These are phyloP conservation scores for Neoarius graeffei DNA, from an alignment of 2,113 vertebrate species.

Conservation along the genomic window DNA sequence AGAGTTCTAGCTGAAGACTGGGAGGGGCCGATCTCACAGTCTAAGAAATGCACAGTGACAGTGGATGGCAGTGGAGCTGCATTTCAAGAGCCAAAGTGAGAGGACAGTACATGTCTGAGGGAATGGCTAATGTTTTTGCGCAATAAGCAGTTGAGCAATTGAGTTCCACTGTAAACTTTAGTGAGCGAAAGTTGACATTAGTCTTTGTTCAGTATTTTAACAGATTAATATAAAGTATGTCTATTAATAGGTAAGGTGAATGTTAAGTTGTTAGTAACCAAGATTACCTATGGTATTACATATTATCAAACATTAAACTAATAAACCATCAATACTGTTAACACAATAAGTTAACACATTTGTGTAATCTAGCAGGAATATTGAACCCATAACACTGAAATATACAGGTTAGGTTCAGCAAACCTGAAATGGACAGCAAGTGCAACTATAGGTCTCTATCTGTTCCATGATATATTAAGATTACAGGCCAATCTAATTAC, in stretches of 20 bases:
- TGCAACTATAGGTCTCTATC: not conserved
- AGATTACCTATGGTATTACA: not conserved
- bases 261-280: not conserved
- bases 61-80: conserved; percentile 49
- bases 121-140: not conserved
- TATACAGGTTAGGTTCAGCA: not conserved
- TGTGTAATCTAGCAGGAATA: not conserved
- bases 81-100: not conserved
- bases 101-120: not conserved
- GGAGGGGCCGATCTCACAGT: conserved; percentile 42
- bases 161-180: not conserved
- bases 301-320: not conserved
- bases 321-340: not conserved
- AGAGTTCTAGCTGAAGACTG: conserved; percentile 64
- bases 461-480: not conserved
- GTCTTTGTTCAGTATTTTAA: not conserved
- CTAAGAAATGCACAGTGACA: conserved; percentile 34
- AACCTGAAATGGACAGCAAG: not conserved
- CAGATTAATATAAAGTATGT: not conserved
- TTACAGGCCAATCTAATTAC: no score
- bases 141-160: not conserved
- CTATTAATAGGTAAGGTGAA: not conserved
- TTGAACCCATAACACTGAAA: not conserved
- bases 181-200: not conserved
- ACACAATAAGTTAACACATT: not conserved